Evolutionary conservation across 2,113 vertebrate species (phyloP).

Genomic region (Tor tambroides): DNA sequence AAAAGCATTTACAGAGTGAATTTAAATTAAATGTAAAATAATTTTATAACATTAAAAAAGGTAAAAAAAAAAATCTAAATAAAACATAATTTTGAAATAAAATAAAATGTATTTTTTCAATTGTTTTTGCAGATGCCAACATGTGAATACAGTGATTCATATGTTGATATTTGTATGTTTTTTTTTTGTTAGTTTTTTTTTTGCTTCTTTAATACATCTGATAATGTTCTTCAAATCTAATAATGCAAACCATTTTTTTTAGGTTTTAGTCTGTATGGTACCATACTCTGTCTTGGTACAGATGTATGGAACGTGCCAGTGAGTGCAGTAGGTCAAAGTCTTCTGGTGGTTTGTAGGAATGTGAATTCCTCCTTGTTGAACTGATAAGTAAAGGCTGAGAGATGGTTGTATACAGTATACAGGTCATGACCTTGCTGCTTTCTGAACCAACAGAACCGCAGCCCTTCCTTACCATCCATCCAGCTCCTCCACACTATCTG

Average conservation of each 20-base stretch:
- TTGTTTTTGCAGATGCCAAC: too few species aligned
- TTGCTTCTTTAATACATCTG: neutral
- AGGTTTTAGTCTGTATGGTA: neutral
- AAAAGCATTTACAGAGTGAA: neutral
- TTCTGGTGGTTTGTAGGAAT: conserved; percentile 47
- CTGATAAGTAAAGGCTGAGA: conserved; percentile 53
- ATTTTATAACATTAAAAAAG: neutral
- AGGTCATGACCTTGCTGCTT: conserved; percentile 47
- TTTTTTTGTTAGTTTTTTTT: too few species aligned
- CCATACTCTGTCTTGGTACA: neutral
- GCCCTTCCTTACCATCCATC: neutral
- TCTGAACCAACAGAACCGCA: conserved; percentile 47
- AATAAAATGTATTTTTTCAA: too few species aligned
- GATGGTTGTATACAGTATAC: conserved; percentile 9
- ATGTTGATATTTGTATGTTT: neutral
- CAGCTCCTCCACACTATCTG: conserved; percentile 12
- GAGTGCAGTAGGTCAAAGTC: neutral
- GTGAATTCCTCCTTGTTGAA: conserved; percentile 40
- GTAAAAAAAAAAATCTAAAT: neutral
- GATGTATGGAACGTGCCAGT: neutral
- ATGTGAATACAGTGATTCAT: neutral
- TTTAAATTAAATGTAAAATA: neutral
- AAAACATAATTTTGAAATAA: neutral
- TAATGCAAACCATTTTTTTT: neutral
- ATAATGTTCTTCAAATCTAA: neutral